Evolutionary conservation across 1,140 invertebrate genomes (phyloP), one percentile per base, ranked within the genome.

Genomic region (Heliothis virescens): DNA sequence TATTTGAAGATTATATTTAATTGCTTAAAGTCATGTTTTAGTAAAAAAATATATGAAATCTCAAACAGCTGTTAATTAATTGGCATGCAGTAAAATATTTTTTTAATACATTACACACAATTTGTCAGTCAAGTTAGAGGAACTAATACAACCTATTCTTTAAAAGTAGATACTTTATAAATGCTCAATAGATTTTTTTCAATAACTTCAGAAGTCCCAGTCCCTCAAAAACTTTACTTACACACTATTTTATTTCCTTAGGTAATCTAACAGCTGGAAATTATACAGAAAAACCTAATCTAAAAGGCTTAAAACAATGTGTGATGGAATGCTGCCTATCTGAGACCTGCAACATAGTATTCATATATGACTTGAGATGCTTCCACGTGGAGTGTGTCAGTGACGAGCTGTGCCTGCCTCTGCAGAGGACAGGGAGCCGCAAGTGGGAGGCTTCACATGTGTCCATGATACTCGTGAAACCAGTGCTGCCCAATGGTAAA

Each of bases 401-500:
- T 87, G 96, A 97, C 90, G 96, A 97, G 86, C 89, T 96, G 57
- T 98, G 97, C 86, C 80, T 96, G 82, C 97, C 97, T 74, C 91
- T 97, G 18, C 93, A 95, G 59, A 95, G 96, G 82, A 84, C 94
- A 18, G 96, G 96, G 72, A 92, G 95, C 52, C 87, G 93, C 13
- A 95, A 95, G 77, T 92, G 94, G 81, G 92, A 95, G 7, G 91
- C 94, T 21, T 91, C 94, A 47, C 96, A 96, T 94, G 95, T 97
- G 7, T 96, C 95, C 71, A 97, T 98, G 97, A 96, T 98, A 15
- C 90, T 98, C 63, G 97, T 98, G 1, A 96, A 96, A 91, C 97
- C 97, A 57, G 90, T 94, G 5, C 79, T 92, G 59, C 85, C 88
- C 13, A 92, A 86, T 88, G 90, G 89, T 93, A 86, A 87, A 16